Base-by-base conservation (phyloP, 2,888 invertebrate genomes). In the Pristionchus arcanus region DNA sequence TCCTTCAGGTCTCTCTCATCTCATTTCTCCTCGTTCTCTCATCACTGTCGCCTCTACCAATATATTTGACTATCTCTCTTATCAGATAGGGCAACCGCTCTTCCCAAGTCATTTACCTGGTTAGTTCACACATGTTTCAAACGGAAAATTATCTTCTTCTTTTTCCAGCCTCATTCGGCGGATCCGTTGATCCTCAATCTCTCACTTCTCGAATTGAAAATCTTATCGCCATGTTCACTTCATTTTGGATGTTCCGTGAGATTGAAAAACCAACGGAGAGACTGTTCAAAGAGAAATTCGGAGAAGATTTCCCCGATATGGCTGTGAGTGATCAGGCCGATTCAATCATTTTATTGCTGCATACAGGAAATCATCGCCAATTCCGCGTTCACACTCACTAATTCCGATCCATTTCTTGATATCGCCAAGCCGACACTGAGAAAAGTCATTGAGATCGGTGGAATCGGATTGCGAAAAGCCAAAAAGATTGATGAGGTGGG, bases 391-490 rank as follows among this genome's bases (percentile, higher is more conserved):
- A 53, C 49, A 1, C 68, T 87, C 49, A 49, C 87, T 11, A 87
- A 87, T 28, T 71, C 87, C 31, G 87, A 87, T 71, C 87, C 87
- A 2, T 71, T 87, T 49, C 42, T 87, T 16, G 87, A 87, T 53
- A 71, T 87, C 31, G 42, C 87, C 25, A 37, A 53, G 49, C 87
- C 87, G 31, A 87, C 71, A 5, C 53, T 87, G n/a, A 87, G 87
- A 34, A 87, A 87, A 49, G 53, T 87, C 2, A 37, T 87, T 34
- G 87, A 87, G 49, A 87, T 87, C 42, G 87, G 87, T 42, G 87
- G 87, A 42, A 68, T 87, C 28, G 71, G 68, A 53, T 37, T 87
- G 28, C 2, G 85, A 31, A 63, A 34, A 31, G 34, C 85, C 15
- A 85, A 85, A n/a, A 37, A 55, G 11, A 13, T 86, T 11, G 34